Base-by-base conservation (phyloP, 2,797 vertebrate species). In the Rhinella marina region DNA sequence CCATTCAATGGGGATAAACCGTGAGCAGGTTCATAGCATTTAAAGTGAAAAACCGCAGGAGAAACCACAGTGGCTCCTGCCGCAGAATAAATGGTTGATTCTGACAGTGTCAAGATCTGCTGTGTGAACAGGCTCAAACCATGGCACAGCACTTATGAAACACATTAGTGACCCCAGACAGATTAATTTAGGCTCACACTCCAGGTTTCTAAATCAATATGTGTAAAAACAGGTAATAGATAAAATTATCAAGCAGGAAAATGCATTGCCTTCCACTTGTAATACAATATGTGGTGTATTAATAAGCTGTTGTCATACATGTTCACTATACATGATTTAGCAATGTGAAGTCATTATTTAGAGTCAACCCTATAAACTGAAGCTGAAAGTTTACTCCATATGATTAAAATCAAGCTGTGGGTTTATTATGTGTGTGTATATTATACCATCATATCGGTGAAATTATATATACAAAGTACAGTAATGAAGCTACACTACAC, bases 321-420 rank as follows among this genome's bases (percentile, higher is more conserved):
- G 78, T 77, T 85, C 59, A 77, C 57, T 77, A 23, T 32, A 21
- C 29, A 62, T 64, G 7, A 66, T 50, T 27, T 66, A 25, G 59
- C 56, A 25, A 29, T 77, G 0, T 66, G 66, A 16, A n/a, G 66
- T 21, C 10, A 59, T 50, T 16, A 14, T 27, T n/a, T n/a, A 17
- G 8, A 50, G 48, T 76, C 73, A 52, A 52, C 73, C 21, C 73
- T n/a, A 76, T n/a, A 75, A 0, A 75, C 19, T 50, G 32, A 23
- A 48, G 72, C 17, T 23, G n/a, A 56, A 61, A 66, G 23, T 1
- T 68, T 5, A 70, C 14, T n/a, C 52, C 64, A 72, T 19, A 70
- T 86, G 8, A 59, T 72, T 81, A 27, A 17, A 68, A 25, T 70
- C 85, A 86, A 79, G 73, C 84, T 80, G 52, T 70, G 41, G 29